Base-by-base conservation (phyloP, 2,113 vertebrate species). In the Riparia riparia region DNA sequence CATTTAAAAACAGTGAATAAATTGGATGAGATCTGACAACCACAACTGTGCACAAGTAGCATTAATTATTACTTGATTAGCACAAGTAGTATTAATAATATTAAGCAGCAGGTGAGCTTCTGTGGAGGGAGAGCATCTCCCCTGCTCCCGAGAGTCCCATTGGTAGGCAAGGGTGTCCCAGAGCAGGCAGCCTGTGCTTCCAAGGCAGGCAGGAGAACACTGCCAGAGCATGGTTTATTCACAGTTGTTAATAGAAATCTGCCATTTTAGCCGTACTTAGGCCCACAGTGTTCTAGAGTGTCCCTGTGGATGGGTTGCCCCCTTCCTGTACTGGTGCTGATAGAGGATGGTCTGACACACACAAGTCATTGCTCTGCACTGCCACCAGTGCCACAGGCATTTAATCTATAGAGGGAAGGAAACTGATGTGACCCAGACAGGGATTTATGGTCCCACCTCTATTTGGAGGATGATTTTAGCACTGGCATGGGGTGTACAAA, bases 301-400 rank as follows among this genome's bases (percentile, higher is more conserved):
- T 20, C 45, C 37, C 44, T 1, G 2, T 66, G 61, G 37, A 51
- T 1, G 3, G 22, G 13, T 31, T 86, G 70, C 21, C 19, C 66
- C 17, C 2, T 0, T 86, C 63, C 54, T 65, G 49, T 45, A 39
- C 17, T 5, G 2, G 17, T 1, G 2, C 58, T 51, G 20, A 16
- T 9, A 7, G 53, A 60, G 57, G 34, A 13, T 21, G 68, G 16
- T 60, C 24, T 58, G 60, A 73, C 8, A 8, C 29, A 17, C 10
- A 4, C 18, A 63, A n/a, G 19, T 7, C 1, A 0, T 41, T 1
- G 3, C 66, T 44, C 79, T 41, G 28, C 0, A 0, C 56, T 6
- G 12, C 41, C 1, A 2, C 37, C 25, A 10, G 60, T 31, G 20
- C 63, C 37, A 42, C 0, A 1, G 32, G 56, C 15, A 0, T 42